Base-by-base conservation (phyloP, 2,797 vertebrate species). In the Emys orbicularis region DNA sequence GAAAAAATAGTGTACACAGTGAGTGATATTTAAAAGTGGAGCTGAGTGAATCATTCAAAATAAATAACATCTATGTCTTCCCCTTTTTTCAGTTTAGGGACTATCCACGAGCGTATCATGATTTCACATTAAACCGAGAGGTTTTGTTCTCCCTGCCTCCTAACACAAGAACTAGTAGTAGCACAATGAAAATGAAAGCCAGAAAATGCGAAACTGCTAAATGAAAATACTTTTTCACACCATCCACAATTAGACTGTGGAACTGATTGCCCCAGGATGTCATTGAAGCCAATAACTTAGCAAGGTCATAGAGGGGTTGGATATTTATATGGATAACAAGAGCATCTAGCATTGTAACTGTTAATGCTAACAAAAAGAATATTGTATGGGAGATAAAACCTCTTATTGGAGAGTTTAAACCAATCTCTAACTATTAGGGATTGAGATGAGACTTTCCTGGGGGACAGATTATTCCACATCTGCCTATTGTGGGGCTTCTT, bases 41-140 rank as follows among this genome's bases (percentile, higher is more conserved):
- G 47, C 21, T 34, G 74, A 79, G 77, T 47, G 18, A 84, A 56
- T 56, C 82, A 52, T 44, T 18, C 5, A 79, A 37, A 65, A 11
- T 6, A n/a, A 44, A 47, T 80, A 81, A 2, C 61, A 18, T 0
- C 5, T 56, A 49, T 84, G 83, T 84, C 80, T 61, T 83, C 79
- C 83, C 68, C 57, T 19, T 1, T 89, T 83, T 91, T 72, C 86
- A 80, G 52, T 77, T 92, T 37, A 72, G 10, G n/a, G 19, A 72
- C 19, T 41, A 41, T 72, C 65, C 16, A 8, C 34, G 54, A 27
- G 37, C 11, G 8, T 15, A 4, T 87, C 74, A 12, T 11, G 1
- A 27, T 44, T 44, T 59, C 68, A 5, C 0, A 0, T 49, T 0
- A 0, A 6, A 49, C 25, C 3, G 25, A 49, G 88, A 92, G 72